Evolutionary conservation across 2,797 vertebrate species (phyloP).

Genomic region (Amazona finschi): DNA sequence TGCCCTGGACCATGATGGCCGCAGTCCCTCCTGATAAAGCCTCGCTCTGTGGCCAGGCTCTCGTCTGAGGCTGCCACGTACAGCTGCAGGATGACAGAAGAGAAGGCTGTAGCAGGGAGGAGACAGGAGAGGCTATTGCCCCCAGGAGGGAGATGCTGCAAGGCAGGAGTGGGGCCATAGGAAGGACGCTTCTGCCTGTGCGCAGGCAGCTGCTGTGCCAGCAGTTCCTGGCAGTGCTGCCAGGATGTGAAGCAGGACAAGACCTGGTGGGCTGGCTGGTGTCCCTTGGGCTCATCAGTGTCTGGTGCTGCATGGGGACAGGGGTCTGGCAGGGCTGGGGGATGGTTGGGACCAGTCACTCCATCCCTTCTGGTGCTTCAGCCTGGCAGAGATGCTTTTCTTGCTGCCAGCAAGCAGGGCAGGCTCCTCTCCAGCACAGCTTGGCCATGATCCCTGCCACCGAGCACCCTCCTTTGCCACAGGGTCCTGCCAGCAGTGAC

Average conservation of each 20-base stretch:
- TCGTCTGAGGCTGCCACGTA: rapidly evolving
- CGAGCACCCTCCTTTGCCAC: neutral
- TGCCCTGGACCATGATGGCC: neutral
- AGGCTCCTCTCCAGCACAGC: neutral
- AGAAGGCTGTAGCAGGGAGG: neutral
- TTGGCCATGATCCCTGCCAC: neutral
- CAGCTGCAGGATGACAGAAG: rapidly evolving
- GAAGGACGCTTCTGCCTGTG: neutral
- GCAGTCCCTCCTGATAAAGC: neutral
- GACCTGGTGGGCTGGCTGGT: neutral
- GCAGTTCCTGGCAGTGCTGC: neutral
- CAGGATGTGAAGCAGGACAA: neutral
- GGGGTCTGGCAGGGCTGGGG: neutral
- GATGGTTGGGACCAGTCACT: rapidly evolving
- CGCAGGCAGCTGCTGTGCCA: neutral
- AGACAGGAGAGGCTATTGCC: neutral
- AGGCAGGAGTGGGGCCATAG: neutral
- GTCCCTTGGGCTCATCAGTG: neutral
- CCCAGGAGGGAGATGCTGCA: neutral
- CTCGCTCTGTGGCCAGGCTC: rapidly evolving
- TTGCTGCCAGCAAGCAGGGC: rapidly evolving
- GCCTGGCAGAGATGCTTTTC: neutral
- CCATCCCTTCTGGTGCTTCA: neutral
- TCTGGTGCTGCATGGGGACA: neutral
- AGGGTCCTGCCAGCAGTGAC: neutral